Evolutionary conservation across 2,888 invertebrate species (phyloP).

Genomic region (Cybosia mesomella): DNA sequence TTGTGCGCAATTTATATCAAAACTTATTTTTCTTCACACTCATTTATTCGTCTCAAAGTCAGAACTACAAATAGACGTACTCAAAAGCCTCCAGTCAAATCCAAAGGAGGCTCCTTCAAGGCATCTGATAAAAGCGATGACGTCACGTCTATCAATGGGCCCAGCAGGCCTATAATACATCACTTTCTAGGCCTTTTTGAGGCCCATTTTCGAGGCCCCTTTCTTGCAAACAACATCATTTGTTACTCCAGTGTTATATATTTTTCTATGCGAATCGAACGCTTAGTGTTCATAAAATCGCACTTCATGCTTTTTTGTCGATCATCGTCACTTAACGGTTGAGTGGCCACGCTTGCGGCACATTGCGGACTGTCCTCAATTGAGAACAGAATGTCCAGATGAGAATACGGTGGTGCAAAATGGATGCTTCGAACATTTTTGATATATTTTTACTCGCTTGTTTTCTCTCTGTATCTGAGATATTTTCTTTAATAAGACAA

Average conservation of each 20-base stretch:
- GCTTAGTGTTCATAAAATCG: constrained; percentile 84
- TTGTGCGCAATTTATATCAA: constrained; percentile 4
- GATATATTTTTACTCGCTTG: too few species aligned
- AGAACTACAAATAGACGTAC: constrained; percentile 28
- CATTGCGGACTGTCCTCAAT: constrained; percentile 18
- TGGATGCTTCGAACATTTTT: not conserved
- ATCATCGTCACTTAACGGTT: constrained; percentile 85
- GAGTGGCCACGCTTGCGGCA: constrained; percentile 55
- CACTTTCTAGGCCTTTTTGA: constrained; percentile 59
- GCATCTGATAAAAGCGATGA: constrained; percentile 57
- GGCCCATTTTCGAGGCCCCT: constrained; percentile 67
- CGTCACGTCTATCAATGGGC: constrained; percentile 74
- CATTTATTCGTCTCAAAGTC: constrained; percentile 29
- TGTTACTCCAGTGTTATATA: constrained; percentile 83
- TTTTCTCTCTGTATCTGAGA: too few species aligned
- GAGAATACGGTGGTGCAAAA: not conserved
- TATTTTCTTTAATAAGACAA: not conserved
- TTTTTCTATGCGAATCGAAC: constrained; percentile 78
- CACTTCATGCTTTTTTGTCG: constrained; percentile 86
- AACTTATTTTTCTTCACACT: constrained; percentile 12
- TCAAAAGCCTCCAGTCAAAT: constrained; percentile 49
- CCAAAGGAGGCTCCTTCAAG: constrained; percentile 48
- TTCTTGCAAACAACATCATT: constrained; percentile 84
- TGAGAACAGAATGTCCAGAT: not conserved
- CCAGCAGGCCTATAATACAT: constrained; percentile 65